Conservation (phyloP, 2,113 vertebrate species). For the Lasiurus cinereus region DNA sequence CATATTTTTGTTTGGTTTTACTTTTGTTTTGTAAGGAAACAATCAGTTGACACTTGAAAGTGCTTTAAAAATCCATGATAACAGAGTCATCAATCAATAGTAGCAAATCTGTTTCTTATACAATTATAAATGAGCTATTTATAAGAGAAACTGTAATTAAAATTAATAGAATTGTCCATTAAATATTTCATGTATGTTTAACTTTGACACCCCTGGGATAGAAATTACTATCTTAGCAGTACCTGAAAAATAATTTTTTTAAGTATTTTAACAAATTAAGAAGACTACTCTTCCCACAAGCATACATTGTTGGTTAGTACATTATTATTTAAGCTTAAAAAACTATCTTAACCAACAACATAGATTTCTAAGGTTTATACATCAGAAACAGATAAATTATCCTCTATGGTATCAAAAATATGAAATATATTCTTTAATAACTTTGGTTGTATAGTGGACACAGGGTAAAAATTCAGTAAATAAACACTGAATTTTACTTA, state of each 20-base stretch:
- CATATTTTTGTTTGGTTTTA: neutral
- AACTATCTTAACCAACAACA: neutral
- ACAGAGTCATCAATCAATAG: neutral
- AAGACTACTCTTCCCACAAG: too few relatives aligned
- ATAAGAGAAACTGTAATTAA: neutral
- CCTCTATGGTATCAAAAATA: neutral
- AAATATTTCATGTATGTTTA: constrained; percentile 6
- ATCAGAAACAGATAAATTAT: neutral
- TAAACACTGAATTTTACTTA: neutral
- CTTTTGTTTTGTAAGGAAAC: neutral
- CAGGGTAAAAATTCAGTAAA: neutral
- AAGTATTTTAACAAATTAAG: neutral
- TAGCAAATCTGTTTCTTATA: neutral
- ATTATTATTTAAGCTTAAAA: constrained; percentile 33
- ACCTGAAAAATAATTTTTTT: neutral
- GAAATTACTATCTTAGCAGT: neutral
- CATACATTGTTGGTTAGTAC: neutral
- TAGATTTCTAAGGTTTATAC: neutral
- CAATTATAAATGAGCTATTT: neutral
- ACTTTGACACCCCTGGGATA: neutral
- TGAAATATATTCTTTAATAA: neutral
- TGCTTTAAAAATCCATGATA: neutral
- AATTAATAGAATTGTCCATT: neutral
- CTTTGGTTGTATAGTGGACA: neutral
- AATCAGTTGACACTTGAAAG: neutral